Conservation (phyloP, 2,888 invertebrate genomes). For the Acleris literana region DNA sequence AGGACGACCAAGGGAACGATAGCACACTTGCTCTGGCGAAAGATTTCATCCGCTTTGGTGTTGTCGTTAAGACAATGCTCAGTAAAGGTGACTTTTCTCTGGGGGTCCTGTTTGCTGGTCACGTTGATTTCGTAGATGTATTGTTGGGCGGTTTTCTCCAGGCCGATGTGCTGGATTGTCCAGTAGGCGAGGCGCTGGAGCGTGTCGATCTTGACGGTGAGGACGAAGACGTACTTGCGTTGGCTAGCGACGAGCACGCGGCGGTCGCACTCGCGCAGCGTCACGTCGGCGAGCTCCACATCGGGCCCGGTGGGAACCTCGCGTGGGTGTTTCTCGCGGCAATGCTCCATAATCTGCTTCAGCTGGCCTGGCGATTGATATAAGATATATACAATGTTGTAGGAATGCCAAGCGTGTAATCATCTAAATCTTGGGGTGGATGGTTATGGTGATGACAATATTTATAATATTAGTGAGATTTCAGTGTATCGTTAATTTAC, state of each 20-base stretch:
- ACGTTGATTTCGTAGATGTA: constrained; percentile 70
- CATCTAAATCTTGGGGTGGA: neutral
- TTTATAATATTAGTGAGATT: neutral
- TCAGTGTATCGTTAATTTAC: constrained; percentile 46
- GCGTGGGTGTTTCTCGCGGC: constrained; percentile 35
- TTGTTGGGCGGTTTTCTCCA: constrained; percentile 60
- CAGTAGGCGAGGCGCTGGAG: constrained; percentile 69
- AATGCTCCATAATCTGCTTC: neutral
- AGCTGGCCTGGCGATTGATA: constrained; percentile 61
- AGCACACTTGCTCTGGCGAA: constrained; percentile 64
- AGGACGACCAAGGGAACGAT: constrained; percentile 61
- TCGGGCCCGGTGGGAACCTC: constrained; percentile 57
- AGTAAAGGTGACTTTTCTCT: constrained; percentile 61
- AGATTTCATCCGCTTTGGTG: constrained; percentile 65
- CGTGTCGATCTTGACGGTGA: constrained; percentile 68
- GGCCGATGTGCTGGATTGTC: constrained; percentile 68
- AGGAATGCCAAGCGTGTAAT: neutral
- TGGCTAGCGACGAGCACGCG: constrained; percentile 59
- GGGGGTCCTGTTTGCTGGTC: constrained; percentile 59
- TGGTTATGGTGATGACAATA: neutral
- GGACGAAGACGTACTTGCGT: constrained; percentile 62
- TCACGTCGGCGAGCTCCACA: constrained; percentile 54
- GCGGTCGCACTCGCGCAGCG: constrained; percentile 48
- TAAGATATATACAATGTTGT: constrained; percentile 56
- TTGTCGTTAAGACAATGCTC: constrained; percentile 72